phyloP scores from a whole-genome alignment of 2,113 vertebrate genomes.

The Gracilinanus agilis region DNA sequence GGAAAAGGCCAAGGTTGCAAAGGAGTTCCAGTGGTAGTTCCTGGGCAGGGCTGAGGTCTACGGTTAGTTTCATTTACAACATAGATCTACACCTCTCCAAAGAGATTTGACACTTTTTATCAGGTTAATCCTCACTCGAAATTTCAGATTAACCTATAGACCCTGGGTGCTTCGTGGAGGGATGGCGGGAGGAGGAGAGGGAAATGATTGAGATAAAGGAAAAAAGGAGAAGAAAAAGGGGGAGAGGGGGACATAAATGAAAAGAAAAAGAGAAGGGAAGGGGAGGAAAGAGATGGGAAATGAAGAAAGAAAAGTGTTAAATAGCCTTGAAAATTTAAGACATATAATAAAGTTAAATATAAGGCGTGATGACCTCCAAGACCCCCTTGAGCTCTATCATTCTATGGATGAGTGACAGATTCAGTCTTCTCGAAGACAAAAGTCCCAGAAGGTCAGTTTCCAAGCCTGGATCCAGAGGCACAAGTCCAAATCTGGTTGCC shows the following conservation, averaged over 20 bases:
- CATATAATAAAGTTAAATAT: not conserved
- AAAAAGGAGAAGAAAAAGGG: not conserved
- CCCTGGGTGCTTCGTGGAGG: not conserved
- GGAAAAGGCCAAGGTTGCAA: conserved; percentile 20
- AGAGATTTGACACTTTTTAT: not conserved
- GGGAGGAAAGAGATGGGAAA: not conserved
- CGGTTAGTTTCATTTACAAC: not conserved
- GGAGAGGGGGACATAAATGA: too few relatives aligned
- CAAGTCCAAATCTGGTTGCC: not conserved
- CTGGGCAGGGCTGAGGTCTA: rapidly evolving
- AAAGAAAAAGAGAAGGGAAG: too few relatives aligned
- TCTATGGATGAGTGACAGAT: not conserved
- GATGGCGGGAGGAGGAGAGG: not conserved
- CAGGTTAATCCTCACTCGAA: not conserved
- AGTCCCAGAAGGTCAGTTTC: not conserved
- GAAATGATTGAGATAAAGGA: not conserved
- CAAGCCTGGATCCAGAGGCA: not conserved
- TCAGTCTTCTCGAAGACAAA: not conserved
- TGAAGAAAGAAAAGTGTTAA: not conserved
- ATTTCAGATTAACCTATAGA: not conserved
- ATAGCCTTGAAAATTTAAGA: not conserved
- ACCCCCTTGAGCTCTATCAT: not conserved
- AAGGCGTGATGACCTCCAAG: not conserved
- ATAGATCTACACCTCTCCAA: conserved; percentile 5
- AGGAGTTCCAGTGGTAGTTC: not conserved